These are phyloP conservation scores for Polydrusus cervinus DNA, from an alignment of 2,888 invertebrate genomes.

Conservation along the genomic window DNA sequence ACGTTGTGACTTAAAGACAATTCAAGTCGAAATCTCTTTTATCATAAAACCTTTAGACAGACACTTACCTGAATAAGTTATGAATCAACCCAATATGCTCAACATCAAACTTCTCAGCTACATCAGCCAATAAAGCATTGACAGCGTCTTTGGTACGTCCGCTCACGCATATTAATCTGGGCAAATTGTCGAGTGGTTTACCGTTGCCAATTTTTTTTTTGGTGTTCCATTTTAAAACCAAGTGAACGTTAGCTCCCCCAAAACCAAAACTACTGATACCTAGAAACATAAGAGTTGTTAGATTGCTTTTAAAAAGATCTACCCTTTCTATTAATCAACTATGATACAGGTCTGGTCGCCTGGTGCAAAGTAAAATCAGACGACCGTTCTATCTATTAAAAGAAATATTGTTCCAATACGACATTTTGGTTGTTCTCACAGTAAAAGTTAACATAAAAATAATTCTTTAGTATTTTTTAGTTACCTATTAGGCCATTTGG, in stretches of 20 bases:
- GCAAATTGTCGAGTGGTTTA: slow-evolving; percentile 79
- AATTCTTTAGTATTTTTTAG: too few species aligned
- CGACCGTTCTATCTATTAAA: too few species aligned
- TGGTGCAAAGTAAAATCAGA: too few species aligned
- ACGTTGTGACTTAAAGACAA: too few species aligned
- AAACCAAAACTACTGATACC: slow-evolving; percentile 96
- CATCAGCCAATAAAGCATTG: slow-evolving; percentile 76
- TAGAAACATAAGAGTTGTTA: background rate
- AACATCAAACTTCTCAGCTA: slow-evolving; percentile 71
- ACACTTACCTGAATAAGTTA: slow-evolving; percentile 60
- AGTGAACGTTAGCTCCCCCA: slow-evolving; percentile 90
- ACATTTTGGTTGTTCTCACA: too few species aligned
- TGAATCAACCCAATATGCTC: slow-evolving; percentile 62
- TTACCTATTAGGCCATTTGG: slow-evolving; percentile 82
- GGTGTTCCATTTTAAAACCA: slow-evolving; percentile 77
- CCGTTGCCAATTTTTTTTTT: slow-evolving; percentile 77
- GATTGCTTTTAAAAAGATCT: too few species aligned
- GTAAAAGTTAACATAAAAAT: too few species aligned
- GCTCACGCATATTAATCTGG: slow-evolving; percentile 83
- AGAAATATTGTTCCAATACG: too few species aligned
- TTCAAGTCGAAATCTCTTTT: too few species aligned
- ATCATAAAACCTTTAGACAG: too few species aligned
- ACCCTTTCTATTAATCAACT: too few species aligned
- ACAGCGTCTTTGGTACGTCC: slow-evolving; percentile 88
- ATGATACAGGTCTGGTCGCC: too few species aligned